Percentiles rank a stretch among this genome's conserved stretches.
Conservation (phyloP, 2,113 vertebrate genomes). For the Leucoraja erinaceus region DNA sequence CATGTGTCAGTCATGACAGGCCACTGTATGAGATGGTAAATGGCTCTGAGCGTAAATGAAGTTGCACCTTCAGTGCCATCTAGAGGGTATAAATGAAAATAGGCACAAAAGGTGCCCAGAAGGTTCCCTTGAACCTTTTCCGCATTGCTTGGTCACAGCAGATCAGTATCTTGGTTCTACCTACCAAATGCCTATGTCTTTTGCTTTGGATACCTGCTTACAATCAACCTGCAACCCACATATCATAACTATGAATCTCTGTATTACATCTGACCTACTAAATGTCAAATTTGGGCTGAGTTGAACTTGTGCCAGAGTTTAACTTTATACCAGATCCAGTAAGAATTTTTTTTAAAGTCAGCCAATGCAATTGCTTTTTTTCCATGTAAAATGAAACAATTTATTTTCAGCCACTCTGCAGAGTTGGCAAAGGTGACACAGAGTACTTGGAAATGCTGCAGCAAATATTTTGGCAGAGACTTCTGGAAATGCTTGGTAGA, state of each 20-base stretch:
- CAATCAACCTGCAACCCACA: background rate
- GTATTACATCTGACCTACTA: background rate
- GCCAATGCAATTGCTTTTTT: background rate
- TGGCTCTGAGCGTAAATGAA: background rate
- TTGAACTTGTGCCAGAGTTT: background rate
- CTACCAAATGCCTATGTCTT: background rate
- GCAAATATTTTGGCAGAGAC: background rate
- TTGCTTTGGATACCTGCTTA: background rate
- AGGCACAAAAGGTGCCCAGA: background rate
- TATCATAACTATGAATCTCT: background rate
- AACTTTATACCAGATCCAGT: background rate
- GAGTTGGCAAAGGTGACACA: background rate
- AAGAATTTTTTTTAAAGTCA: background rate
- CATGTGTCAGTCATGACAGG: background rate
- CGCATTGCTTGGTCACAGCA: background rate
- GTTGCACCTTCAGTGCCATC: background rate
- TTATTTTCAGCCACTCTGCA: constrained; percentile 1
- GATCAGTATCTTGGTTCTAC: background rate
- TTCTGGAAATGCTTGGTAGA: background rate
- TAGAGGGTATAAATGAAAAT: background rate
- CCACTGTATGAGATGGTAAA: background rate
- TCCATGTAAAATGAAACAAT: background rate
- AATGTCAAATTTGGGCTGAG: background rate
- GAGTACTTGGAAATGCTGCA: background rate
- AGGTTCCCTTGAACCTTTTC: background rate